Base-by-base conservation (phyloP, 2,797 vertebrate genomes). In the Esox lucius region DNA sequence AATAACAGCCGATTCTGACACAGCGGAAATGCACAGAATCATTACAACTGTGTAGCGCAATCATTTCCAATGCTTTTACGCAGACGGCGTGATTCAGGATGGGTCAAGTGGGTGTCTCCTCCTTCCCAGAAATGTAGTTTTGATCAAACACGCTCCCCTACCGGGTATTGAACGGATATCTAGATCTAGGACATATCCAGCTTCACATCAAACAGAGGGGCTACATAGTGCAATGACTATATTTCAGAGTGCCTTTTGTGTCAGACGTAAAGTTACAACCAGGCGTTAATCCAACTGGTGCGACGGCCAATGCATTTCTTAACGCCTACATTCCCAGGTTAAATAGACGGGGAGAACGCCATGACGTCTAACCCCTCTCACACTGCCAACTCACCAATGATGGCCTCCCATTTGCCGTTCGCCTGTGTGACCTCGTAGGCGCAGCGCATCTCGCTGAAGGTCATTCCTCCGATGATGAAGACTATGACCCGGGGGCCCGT, bases 401-500 rank as follows among this genome's bases (percentile, higher is more conserved):
- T 89, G 77, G 98, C 97, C 80, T 99, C 98, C 98, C 98, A 99
- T 90, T 99, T 99, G 77, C 97, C 97, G 4, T 95, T 99, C 90
- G 97, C 95, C 90, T 98, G 98, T 0, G 97, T 99, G 92, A 99
- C 98, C 90, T 99, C 98, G 0, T 99, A 99, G 78, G 96, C 96
- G 1, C 97, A 98, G 71, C 98, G 97, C 96, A 99, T 99, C 92
- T 99, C 98, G 2, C 95, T 98, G 91, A 97, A 94, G 65, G 94
- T 94, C 90, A 98, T 87, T 0, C 98, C 98, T 0, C 98, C 98
- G 9, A 98, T 93, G 86, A 99, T 96, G 91, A 99, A 99, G 83
- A 98, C 94, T 39, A 99, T 97, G 91, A 99, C 93, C 85, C 98
- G 93, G 42, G 98, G 97, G 4, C 98, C 98, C 0, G 96, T 97